Evolutionary conservation across 37 sponge, comb jelly and placozoan genomes (phyloP).

Genomic region (Ianthella basta): DNA sequence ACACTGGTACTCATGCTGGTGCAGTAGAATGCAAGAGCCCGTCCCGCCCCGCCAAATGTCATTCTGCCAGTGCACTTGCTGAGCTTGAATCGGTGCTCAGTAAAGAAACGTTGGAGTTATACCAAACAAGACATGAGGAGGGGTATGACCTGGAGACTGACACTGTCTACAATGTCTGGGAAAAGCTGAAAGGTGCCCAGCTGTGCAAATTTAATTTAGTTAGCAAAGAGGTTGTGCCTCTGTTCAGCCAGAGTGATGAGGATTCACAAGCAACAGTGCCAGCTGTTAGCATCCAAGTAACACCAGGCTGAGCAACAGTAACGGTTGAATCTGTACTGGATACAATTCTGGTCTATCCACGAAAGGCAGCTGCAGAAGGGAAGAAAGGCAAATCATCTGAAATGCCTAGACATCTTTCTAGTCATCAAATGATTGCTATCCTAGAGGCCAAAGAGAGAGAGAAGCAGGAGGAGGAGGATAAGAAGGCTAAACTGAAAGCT

Average conservation of each 20-base stretch:
- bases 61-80: neutral
- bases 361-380: neutral
- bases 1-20: neutral
- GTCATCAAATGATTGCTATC: conserved; percentile 21
- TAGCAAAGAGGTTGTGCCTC: no score
- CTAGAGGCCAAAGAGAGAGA: neutral
- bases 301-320: neutral
- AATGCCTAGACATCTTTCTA: conserved; percentile 10
- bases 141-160: conserved; percentile 1
- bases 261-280: no score
- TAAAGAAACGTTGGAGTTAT: neutral
- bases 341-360: neutral
- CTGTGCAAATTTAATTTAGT: no score
- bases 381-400: neutral
- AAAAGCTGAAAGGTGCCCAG: neutral
- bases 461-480: neutral
- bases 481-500: conserved; percentile 7
- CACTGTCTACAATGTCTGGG: neutral
- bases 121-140: neutral
- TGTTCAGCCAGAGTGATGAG: no score
- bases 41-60: neutral
- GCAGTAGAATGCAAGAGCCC: neutral
- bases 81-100: neutral
- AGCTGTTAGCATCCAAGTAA: neutral
- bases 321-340: neutral